Evolutionary conservation across 2,113 vertebrate genomes (phyloP).

Genomic region (Oceanites oceanicus): DNA sequence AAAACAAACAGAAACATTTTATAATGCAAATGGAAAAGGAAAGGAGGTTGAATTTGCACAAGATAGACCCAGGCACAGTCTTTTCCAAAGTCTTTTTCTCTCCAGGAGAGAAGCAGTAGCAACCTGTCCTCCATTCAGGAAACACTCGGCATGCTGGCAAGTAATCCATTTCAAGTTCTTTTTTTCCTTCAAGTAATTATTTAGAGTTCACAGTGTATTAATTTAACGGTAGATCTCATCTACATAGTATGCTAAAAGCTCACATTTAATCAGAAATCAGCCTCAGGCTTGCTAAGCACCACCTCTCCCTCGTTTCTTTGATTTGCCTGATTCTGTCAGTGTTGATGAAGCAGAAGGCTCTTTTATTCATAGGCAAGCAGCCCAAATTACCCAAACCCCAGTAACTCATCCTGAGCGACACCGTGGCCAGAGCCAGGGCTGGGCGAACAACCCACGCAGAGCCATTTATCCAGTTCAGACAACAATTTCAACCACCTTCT

Average conservation of each 20-base stretch:
- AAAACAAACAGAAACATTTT: constrained; percentile 46
- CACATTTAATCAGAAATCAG: background rate
- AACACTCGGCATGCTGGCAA: background rate
- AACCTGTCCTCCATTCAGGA: background rate
- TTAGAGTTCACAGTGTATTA: constrained; percentile 49
- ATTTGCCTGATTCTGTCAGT: background rate
- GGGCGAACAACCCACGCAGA: fast-evolving
- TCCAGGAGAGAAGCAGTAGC: background rate
- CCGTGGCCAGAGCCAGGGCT: background rate
- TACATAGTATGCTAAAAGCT: background rate
- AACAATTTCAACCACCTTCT: background rate
- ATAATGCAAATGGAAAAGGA: constrained; percentile 1
- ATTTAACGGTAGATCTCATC: constrained; percentile 7
- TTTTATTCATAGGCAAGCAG: background rate
- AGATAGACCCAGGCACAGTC: background rate
- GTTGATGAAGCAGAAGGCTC: background rate
- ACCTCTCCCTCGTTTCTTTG: background rate
- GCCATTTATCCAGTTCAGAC: background rate
- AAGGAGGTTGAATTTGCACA: background rate
- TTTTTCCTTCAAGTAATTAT: constrained; percentile 31
- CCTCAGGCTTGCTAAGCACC: background rate
- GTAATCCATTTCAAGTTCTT: background rate
- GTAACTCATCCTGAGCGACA: fast-evolving
- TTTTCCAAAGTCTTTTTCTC: background rate
- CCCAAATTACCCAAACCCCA: background rate